These are phyloP conservation scores for Chelmon rostratus DNA, from an alignment of 2,797 vertebrate species.

Conservation along the genomic window DNA sequence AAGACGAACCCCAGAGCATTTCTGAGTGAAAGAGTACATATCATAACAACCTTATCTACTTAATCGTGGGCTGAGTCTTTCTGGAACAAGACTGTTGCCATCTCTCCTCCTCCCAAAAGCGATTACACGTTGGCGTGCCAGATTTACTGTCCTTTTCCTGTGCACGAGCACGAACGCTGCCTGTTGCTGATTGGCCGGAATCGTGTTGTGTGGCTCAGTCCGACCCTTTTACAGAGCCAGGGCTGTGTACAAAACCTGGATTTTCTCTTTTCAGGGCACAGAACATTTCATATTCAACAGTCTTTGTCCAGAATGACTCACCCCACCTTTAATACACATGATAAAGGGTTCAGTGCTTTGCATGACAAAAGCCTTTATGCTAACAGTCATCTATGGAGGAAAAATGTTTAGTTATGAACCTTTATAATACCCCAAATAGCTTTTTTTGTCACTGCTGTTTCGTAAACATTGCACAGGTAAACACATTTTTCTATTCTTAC, in stretches of 20 bases:
- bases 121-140: too few species aligned
- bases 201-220: too few species aligned
- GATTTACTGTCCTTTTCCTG: too few species aligned
- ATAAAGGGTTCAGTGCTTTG: constrained; percentile 72
- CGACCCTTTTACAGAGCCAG: too few species aligned
- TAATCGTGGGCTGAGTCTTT: not conserved
- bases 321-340: constrained; percentile 27
- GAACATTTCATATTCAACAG: too few species aligned
- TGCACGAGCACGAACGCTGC: too few species aligned
- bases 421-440: constrained; percentile 12
- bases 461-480: constrained; percentile 74
- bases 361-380: constrained; percentile 52
- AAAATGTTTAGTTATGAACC: constrained; percentile 29
- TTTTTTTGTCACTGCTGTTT: constrained; percentile 34
- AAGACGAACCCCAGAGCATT: constrained; percentile 58
- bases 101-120: too few species aligned
- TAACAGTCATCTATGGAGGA: constrained; percentile 70
- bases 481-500: constrained; percentile 47
- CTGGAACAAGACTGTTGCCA: too few species aligned
- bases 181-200: too few species aligned
- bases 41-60: constrained; percentile 50
- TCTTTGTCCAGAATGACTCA: too few species aligned
- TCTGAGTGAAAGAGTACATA: constrained; percentile 48
- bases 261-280: too few species aligned
- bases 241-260: too few species aligned